Evolutionary conservation across 2,113 vertebrate genomes (phyloP).

Genomic region (Coreoperca whiteheadi): DNA sequence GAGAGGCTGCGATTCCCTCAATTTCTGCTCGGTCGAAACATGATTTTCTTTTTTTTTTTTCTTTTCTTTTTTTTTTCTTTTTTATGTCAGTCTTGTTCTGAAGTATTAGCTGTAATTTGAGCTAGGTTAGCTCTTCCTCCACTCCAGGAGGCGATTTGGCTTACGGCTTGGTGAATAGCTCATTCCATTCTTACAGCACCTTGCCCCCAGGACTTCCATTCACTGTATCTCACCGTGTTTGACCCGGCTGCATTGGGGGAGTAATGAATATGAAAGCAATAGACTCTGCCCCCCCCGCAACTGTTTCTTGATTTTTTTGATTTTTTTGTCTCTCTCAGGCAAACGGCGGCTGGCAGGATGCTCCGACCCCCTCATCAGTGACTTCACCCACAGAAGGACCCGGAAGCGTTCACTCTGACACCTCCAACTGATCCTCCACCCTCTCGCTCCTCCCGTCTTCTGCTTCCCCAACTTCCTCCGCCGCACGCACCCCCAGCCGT

Average conservation of each 20-base stretch:
- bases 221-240: conserved; percentile 24
- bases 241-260: conserved; percentile 23
- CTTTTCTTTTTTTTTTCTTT: conserved; percentile 34
- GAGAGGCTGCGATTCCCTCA: conserved; percentile 25
- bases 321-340: conserved; percentile 82
- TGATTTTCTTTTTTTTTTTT: conserved; percentile 36
- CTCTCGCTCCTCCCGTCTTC: conserved; percentile 65
- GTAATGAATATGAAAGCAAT: conserved; percentile 39
- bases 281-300: background rate
- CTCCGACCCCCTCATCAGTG: conserved; percentile 98
- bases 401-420: conserved; percentile 98
- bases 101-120: conserved; percentile 36
- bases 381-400: conserved; percentile 99
- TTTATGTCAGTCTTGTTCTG: conserved; percentile 41
- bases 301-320: background rate
- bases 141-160: conserved; percentile 32
- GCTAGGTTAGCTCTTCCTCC: conserved; percentile 1
- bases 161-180: conserved; percentile 30
- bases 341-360: conserved; percentile 99
- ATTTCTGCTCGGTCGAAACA: conserved; percentile 45
- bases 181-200: conserved; percentile 13
- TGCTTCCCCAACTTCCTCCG: conserved; percentile 73
- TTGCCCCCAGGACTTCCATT: conserved; percentile 51
- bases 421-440: conserved; percentile 96
- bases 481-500: conserved; percentile 47